A percentile compares a stretch with the other conserved stretches of the same genome.
Evolutionary conservation across 1,140 invertebrate genomes (phyloP).

Genomic region (Pseudachorutes palmiensis): DNA sequence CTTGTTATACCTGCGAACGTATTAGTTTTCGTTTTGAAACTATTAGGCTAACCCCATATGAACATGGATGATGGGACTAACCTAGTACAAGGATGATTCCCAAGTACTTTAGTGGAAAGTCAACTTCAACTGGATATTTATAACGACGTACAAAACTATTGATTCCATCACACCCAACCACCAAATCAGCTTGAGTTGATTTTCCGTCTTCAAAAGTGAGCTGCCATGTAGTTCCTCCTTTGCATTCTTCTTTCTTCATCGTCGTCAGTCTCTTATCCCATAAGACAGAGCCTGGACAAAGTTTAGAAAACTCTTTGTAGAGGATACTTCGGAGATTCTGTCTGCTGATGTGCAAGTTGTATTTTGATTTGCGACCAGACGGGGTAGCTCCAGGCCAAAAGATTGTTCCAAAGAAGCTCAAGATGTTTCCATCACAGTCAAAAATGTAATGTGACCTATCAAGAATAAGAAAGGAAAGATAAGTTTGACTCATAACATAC

Average conservation of each 20-base stretch:
- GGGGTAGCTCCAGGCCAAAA: neutral
- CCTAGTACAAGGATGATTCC: neutral
- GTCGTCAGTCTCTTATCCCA: neutral
- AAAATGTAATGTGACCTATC: conserved; percentile 6
- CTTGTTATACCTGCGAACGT: neutral
- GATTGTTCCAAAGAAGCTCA: neutral
- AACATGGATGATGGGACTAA: neutral
- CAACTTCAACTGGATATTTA: neutral
- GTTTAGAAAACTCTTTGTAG: neutral
- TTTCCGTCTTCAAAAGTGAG: neutral
- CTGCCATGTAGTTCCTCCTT: neutral
- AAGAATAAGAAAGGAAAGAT: too few relatives aligned
- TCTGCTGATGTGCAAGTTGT: neutral
- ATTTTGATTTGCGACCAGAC: neutral
- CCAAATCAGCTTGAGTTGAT: neutral
- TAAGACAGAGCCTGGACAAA: neutral
- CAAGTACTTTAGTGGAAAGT: neutral
- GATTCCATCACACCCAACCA: conserved; percentile 3
- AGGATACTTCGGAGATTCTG: neutral
- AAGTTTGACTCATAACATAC: too few relatives aligned
- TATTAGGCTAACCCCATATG: neutral
- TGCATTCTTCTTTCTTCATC: neutral
- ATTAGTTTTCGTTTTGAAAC: neutral
- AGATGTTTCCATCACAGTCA: neutral
- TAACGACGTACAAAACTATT: neutral